These are phyloP conservation scores for Helicolenus hilgendorfi DNA, from an alignment of 2,797 vertebrate species.

Conservation along the genomic window DNA sequence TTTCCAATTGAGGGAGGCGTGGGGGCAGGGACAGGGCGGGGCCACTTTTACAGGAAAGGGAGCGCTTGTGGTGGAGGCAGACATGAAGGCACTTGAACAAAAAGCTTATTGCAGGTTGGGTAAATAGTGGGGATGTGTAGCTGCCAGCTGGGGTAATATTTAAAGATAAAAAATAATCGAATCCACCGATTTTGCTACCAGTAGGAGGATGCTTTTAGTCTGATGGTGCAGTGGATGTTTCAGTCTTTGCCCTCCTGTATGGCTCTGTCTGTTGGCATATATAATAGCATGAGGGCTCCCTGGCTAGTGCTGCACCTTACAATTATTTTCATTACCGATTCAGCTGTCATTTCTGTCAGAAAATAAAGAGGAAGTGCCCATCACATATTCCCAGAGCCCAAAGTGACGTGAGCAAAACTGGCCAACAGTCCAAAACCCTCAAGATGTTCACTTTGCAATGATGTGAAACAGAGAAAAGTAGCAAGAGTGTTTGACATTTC, in stretches of 20 bases:
- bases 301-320: neutral
- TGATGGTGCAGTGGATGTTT: slow-evolving; percentile 18
- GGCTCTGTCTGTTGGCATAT: neutral
- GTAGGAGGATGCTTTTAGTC: slow-evolving; percentile 39
- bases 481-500: neutral
- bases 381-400: slow-evolving; percentile 3
- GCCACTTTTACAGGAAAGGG: slow-evolving; percentile 40
- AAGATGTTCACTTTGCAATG: neutral
- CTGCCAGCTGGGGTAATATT: slow-evolving; percentile 39
- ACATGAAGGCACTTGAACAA: slow-evolving; percentile 54
- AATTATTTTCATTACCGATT: neutral
- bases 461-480: neutral
- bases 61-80: slow-evolving; percentile 37
- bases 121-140: slow-evolving; percentile 48
- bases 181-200: slow-evolving; percentile 14
- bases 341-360: slow-evolving; percentile 9
- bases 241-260: slow-evolving; percentile 4
- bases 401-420: neutral
- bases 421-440: neutral
- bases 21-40: slow-evolving; percentile 51
- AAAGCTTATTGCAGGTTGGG: slow-evolving; percentile 40
- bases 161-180: slow-evolving; percentile 18
- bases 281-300: slow-evolving; percentile 6
- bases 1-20: slow-evolving; percentile 8
- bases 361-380: neutral